Percentiles rank a stretch among this genome's conserved stretches.
These are phyloP conservation scores for Eumerus sabulonum DNA, from an alignment of 2,888 invertebrate species.

Conservation along the genomic window DNA sequence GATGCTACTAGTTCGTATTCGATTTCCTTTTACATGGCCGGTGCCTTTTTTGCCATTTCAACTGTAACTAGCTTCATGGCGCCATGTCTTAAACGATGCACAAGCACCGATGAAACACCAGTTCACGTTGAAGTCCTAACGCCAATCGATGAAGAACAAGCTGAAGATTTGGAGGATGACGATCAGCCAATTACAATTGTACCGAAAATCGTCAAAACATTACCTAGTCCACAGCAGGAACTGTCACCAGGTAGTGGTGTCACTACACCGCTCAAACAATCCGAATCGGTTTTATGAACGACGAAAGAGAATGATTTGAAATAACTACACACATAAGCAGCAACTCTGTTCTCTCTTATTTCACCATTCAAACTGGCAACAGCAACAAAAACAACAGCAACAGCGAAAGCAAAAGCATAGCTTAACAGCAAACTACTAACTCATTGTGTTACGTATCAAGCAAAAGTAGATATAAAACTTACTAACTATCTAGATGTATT, in stretches of 20 bases:
- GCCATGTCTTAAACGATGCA: conserved; percentile 84
- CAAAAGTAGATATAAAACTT: conserved; percentile 37
- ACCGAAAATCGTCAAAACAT: conserved; percentile 89
- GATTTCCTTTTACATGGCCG: conserved; percentile 95
- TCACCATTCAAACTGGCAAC: conserved; percentile 20
- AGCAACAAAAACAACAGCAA: conserved; percentile 41
- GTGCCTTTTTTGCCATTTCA: conserved; percentile 90
- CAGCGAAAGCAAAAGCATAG: no score
- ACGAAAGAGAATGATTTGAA: conserved; percentile 21
- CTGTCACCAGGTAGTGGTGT: conserved; percentile 65
- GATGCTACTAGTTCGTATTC: conserved; percentile 92
- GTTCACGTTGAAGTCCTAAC: conserved; percentile 86
- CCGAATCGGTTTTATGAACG: conserved; percentile 65
- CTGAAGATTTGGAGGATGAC: conserved; percentile 86
- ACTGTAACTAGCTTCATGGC: conserved; percentile 91
- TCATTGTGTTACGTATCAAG: neutral
- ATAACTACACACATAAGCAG: conserved; percentile 19
- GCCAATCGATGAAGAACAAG: conserved; percentile 92
- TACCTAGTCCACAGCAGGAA: conserved; percentile 82
- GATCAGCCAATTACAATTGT: conserved; percentile 88
- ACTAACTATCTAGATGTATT: conserved; percentile 32
- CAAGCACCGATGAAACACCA: conserved; percentile 81
- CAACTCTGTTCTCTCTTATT: conserved; percentile 26
- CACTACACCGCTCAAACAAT: conserved; percentile 53
- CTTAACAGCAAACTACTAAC: conserved; percentile 32